phyloP scores from a whole-genome alignment of 2,113 vertebrate genomes.

The Eretmochelys imbricata region DNA sequence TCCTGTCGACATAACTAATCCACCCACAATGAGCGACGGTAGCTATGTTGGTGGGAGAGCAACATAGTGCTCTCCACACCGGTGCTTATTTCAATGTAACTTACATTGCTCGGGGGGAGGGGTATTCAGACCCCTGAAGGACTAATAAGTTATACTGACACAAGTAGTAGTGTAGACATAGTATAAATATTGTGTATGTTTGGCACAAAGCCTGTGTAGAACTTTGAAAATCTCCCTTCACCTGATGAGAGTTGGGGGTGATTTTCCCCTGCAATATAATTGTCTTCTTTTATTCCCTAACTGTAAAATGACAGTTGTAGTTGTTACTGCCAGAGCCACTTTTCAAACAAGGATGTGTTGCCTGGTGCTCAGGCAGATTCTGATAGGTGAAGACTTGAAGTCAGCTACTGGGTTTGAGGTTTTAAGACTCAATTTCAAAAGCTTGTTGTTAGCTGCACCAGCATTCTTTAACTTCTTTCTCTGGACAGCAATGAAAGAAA shows the following conservation, averaged over 20 bases:
- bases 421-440: background rate
- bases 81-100: too few species aligned
- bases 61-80: too few species aligned
- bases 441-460: background rate
- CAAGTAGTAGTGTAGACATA: too few species aligned
- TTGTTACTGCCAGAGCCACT: background rate
- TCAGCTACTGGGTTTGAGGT: background rate
- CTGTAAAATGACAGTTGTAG: background rate
- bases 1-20: too few species aligned
- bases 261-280: background rate
- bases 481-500: background rate
- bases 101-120: too few species aligned
- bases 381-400: background rate
- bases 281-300: background rate
- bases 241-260: conserved; percentile 32
- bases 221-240: conserved; percentile 34
- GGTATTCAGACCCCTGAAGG: too few species aligned
- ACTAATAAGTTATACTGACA: too few species aligned
- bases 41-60: too few species aligned
- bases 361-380: background rate
- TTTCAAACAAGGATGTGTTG: background rate
- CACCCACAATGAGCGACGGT: too few species aligned
- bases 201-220: conserved; percentile 21
- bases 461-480: background rate
- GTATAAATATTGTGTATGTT: background rate